These are phyloP conservation scores for Belgica antarctica DNA, from an alignment of 2,888 invertebrate genomes.

Conservation along the genomic window DNA sequence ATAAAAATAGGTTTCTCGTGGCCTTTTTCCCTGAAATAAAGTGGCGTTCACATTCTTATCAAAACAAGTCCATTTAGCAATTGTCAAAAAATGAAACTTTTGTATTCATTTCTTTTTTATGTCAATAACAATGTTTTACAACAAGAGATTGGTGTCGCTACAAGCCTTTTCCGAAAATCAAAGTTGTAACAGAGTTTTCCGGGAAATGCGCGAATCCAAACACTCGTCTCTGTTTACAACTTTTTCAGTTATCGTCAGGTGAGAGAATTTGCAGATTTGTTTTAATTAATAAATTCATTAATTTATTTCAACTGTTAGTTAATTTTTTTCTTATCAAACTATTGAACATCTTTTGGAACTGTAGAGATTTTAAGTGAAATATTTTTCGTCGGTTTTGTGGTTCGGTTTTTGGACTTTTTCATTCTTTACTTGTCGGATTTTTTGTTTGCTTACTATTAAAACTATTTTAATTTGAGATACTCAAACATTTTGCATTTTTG, in stretches of 20 bases:
- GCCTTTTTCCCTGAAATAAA: too few species aligned
- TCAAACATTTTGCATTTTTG: not conserved
- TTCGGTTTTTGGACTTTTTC: not conserved
- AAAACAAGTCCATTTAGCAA: not conserved
- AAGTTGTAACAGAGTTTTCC: too few species aligned
- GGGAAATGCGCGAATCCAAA: too few species aligned
- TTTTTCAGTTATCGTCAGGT: not conserved
- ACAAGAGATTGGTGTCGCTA: too few species aligned
- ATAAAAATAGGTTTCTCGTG: too few species aligned
- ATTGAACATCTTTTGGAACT: slow-evolving; percentile 28
- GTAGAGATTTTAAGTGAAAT: slow-evolving; percentile 23
- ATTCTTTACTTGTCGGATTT: not conserved
- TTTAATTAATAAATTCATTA: not conserved
- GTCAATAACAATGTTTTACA: slow-evolving; percentile 1
- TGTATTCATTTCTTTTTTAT: not conserved
- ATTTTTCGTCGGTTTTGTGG: not conserved
- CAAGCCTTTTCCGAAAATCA: too few species aligned
- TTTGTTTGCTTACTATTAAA: not conserved
- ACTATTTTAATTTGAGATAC: not conserved
- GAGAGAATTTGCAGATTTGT: not conserved
- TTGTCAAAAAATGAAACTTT: not conserved
- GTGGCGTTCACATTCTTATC: too few species aligned
- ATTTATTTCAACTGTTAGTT: slow-evolving; percentile 1
- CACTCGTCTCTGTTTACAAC: too few species aligned
- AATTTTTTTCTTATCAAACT: slow-evolving; percentile 7